Conservation (phyloP, 2,113 vertebrate genomes). For the Thymallus thymallus region DNA sequence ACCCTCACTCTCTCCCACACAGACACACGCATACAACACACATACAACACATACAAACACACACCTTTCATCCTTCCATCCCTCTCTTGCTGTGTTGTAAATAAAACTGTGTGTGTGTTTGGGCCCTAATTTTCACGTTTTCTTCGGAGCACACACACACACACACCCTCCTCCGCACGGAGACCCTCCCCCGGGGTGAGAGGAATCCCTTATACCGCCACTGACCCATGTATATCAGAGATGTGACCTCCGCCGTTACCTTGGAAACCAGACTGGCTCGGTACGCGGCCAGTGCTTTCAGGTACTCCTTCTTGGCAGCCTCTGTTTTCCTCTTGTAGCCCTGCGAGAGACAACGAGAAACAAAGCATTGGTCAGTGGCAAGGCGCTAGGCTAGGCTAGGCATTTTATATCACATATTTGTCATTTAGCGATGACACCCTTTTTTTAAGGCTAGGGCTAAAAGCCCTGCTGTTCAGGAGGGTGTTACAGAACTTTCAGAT, state of each 20-base stretch:
- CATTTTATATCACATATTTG: too few relatives aligned
- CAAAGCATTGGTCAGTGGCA: neutral
- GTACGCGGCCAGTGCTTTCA: slow-evolving; percentile 98
- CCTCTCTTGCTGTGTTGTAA: neutral
- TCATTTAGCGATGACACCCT: too few relatives aligned
- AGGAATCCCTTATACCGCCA: slow-evolving; percentile 71
- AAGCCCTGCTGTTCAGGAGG: too few relatives aligned
- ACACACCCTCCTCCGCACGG: slow-evolving; percentile 10
- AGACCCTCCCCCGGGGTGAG: slow-evolving; percentile 54
- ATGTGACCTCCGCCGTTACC: slow-evolving; percentile 81
- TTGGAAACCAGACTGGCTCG: slow-evolving; percentile 98
- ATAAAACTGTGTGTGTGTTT: slow-evolving; percentile 42
- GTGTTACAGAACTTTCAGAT: too few relatives aligned
- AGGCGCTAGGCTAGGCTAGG: neutral
- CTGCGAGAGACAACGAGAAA: slow-evolving; percentile 76
- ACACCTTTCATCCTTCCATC: neutral
- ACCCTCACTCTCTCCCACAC: neutral
- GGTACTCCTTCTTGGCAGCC: slow-evolving; percentile 98
- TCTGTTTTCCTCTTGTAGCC: slow-evolving; percentile 99
- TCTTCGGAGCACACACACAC: slow-evolving; percentile 36
- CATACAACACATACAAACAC: too few relatives aligned
- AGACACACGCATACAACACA: neutral
- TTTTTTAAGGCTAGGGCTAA: too few relatives aligned
- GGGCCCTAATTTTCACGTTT: slow-evolving; percentile 65
- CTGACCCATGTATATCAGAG: slow-evolving; percentile 80